Evolutionary conservation across 2,888 invertebrate species (phyloP).

Genomic region (Atrina japonica): DNA sequence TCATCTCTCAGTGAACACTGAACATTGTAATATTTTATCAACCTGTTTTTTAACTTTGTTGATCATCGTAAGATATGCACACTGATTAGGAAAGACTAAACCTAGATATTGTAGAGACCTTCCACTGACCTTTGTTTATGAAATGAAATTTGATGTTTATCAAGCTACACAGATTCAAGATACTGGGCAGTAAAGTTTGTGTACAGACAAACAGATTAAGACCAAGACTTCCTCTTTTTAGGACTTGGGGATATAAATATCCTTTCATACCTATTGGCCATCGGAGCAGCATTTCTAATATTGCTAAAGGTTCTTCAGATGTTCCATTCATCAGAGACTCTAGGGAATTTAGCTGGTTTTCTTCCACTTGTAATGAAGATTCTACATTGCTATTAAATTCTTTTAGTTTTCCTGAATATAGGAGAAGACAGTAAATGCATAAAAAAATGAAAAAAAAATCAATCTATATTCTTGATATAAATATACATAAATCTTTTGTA

Average conservation of each 20-base stretch:
- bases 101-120: background rate
- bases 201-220: background rate
- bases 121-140: background rate
- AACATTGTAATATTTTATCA: too few species aligned
- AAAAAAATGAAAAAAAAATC: background rate
- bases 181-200: too few species aligned
- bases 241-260: too few species aligned
- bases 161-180: too few species aligned
- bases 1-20: too few species aligned
- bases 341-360: conserved; percentile 83
- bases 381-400: conserved; percentile 74
- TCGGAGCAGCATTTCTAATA: conserved; percentile 85
- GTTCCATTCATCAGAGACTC: conserved; percentile 79
- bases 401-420: conserved; percentile 75
- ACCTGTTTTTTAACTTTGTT: too few species aligned
- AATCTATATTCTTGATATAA: background rate
- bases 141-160: background rate
- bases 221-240: too few species aligned
- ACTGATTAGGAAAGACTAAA: too few species aligned
- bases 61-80: too few species aligned
- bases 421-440: conserved; percentile 3
- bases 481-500: too few species aligned
- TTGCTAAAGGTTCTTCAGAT: conserved; percentile 82
- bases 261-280: conserved; percentile 89
- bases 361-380: conserved; percentile 81